Evolutionary conservation across 2,113 vertebrate genomes (phyloP).

Genomic region (Mormoops blainvillei): DNA sequence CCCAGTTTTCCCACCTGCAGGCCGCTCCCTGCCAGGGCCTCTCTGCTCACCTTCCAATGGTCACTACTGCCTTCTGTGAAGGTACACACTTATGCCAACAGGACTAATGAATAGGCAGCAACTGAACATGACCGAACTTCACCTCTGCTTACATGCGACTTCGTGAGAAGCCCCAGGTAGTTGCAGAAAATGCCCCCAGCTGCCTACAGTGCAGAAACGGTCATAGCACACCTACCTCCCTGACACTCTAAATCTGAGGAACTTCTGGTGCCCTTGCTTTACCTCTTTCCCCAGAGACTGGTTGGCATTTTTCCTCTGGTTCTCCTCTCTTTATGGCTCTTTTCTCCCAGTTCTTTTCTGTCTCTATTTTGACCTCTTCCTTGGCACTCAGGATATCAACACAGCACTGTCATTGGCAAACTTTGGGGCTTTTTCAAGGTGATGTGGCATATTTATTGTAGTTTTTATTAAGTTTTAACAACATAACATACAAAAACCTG

Average conservation of each 20-base stretch:
- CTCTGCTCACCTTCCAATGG: not conserved
- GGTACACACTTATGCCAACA: not conserved
- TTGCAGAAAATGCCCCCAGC: not conserved
- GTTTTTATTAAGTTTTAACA: not conserved
- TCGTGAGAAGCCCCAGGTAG: not conserved
- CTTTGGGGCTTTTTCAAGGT: not conserved
- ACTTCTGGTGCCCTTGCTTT: not conserved
- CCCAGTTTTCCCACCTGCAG: accelerated
- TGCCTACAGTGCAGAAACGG: not conserved
- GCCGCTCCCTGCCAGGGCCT: accelerated
- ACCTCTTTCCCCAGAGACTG: not conserved
- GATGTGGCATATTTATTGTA: not conserved
- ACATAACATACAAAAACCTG: not conserved
- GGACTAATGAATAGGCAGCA: not conserved
- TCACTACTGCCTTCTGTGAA: not conserved
- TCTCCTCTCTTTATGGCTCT: not conserved
- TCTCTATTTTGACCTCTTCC: not conserved
- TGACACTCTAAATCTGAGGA: too few species aligned
- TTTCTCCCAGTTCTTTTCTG: not conserved
- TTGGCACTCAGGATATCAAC: too few species aligned
- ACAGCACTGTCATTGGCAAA: not conserved
- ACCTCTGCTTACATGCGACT: not conserved
- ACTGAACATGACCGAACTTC: not conserved
- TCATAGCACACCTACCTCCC: too few species aligned
- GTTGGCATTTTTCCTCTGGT: not conserved